These are phyloP conservation scores for Bimastos eiseni DNA, from an alignment of 2,888 invertebrate species.

Conservation along the genomic window DNA sequence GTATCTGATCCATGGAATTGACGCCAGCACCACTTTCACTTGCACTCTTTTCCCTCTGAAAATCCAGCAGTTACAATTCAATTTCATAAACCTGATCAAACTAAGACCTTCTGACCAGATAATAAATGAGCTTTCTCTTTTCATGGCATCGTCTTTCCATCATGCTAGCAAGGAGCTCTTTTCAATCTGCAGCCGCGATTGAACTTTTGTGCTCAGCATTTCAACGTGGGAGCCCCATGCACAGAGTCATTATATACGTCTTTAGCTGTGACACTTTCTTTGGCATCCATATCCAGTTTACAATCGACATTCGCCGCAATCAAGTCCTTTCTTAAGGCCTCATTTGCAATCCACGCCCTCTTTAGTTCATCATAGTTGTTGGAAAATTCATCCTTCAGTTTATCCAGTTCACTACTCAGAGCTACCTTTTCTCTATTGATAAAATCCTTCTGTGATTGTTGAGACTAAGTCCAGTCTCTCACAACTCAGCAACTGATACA, in stretches of 20 bases:
- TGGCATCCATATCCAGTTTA: neutral
- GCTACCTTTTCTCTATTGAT: slow-evolving; percentile 17
- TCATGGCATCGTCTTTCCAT: slow-evolving; percentile 35
- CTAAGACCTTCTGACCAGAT: slow-evolving; percentile 23
- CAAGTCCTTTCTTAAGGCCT: neutral
- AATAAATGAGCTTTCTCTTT: slow-evolving; percentile 33
- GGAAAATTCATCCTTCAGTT: neutral
- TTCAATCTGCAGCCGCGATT: slow-evolving; percentile 28
- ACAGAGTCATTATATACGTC: neutral
- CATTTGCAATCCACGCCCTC: neutral
- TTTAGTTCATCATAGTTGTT: slow-evolving; percentile 1
- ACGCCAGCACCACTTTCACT: neutral
- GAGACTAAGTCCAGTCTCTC: slow-evolving; percentile 18
- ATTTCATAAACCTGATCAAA: slow-evolving; percentile 29
- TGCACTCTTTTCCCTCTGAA: slow-evolving; percentile 2
- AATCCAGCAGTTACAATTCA: slow-evolving; percentile 30
- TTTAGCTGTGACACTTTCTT: neutral
- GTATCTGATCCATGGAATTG: slow-evolving; percentile 23
- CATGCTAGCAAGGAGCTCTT: slow-evolving; percentile 35
- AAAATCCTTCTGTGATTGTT: neutral
- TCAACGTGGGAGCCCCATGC: neutral
- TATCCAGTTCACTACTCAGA: slow-evolving; percentile 1
- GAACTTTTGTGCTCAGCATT: neutral
- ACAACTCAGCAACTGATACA: neutral
- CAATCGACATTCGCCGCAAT: neutral